Evolutionary conservation across 2,113 vertebrate species (phyloP), one percentile per base, ranked within the genome.

Genomic region (Thunnus maccoyii): DNA sequence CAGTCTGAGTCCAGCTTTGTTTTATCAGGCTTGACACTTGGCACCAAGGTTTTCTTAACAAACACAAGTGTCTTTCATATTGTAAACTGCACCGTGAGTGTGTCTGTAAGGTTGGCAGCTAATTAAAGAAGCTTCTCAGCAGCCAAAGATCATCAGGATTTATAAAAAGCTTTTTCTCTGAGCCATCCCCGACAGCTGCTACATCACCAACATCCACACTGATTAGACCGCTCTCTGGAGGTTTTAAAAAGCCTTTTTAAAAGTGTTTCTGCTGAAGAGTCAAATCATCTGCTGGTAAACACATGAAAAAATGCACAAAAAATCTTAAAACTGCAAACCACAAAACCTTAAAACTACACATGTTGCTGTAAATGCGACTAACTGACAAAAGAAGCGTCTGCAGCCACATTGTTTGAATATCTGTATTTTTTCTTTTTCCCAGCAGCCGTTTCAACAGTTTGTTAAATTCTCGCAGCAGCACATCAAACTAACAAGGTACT

Each of bases 391-490:
- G 9, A 41, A 66, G 44, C 58, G 10, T 14, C 27, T 55, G 70
- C 0, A 61, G 58, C 2, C 0, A 1, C 12, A 0, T 17, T 32
- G 52, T 25, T 25, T 71, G 46, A 55, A 63, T 1, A 20, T 68
- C 3, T 47, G 54, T 0, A 2, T 52, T 5, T 74, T 65, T 50
- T 22, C 22, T 46, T 52, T 47, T 44, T 1, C 30, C 15, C 56
- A 4, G n/a, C 56, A 8, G 54, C 17, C 0, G 2, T 2, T n/a
- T 12, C 27, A 1, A 16, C 6, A 13, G 2, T 51, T 55, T 2
- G 61, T 47, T 69, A n/a, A 58, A 61, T 44, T 80, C 68, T 47
- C 60, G 22, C 69, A 1, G 51, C 65, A 64, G 80, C 73, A 2
- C 1, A n/a, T 72, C 55, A 17, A 55, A 25, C 56, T 50, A 9